Evolutionary conservation across 2,797 vertebrate genomes (phyloP).

Genomic region (Pitangus sulphuratus): DNA sequence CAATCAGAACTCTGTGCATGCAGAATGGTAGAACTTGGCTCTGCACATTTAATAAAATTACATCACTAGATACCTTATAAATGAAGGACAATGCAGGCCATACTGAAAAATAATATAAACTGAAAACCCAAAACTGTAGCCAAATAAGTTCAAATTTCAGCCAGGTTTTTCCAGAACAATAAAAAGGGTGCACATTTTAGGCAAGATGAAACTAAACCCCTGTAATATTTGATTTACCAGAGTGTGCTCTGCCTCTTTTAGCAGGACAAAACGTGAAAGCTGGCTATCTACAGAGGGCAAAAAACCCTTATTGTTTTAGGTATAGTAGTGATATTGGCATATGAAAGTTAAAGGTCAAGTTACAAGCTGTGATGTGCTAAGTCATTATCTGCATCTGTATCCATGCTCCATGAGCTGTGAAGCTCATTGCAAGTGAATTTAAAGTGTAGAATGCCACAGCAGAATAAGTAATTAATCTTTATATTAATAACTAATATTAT

Average conservation of each 20-base stretch:
- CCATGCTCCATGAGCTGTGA: neutral
- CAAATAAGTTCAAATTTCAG: neutral
- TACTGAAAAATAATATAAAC: conserved; percentile 35
- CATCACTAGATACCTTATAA: conserved; percentile 16
- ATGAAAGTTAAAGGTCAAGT: conserved; percentile 7
- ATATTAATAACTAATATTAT: neutral
- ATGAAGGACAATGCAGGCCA: neutral
- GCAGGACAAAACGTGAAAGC: neutral
- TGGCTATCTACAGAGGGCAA: neutral
- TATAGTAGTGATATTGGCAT: neutral
- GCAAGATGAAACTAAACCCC: neutral
- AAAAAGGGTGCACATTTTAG: neutral
- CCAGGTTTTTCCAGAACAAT: neutral
- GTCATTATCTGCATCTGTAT: conserved; percentile 11
- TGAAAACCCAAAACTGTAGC: neutral
- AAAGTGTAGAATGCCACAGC: neutral
- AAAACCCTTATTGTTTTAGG: neutral
- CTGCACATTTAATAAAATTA: neutral
- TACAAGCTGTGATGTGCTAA: neutral
- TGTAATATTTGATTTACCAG: neutral
- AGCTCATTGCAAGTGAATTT: neutral
- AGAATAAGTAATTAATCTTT: neutral
- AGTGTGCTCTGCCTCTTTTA: neutral
- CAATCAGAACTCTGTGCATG: neutral
- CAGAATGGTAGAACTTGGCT: conserved; percentile 16